These are phyloP conservation scores for Tipula lateralis DNA, from an alignment of 2,888 invertebrate genomes.

Conservation along the genomic window DNA sequence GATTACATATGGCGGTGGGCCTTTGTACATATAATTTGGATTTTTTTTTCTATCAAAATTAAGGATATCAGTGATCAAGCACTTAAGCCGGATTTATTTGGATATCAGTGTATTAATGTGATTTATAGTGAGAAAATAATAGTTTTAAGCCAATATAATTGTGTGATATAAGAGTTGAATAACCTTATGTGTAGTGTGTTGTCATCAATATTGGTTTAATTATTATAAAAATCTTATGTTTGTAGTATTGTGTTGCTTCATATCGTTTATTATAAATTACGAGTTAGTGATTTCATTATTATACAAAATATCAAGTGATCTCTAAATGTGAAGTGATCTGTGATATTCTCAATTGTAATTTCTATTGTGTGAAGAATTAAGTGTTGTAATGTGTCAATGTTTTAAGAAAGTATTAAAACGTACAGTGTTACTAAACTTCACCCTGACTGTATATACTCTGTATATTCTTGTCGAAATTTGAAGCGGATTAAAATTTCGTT, in stretches of 20 bases:
- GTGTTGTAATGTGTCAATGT: too few species aligned
- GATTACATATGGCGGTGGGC: too few species aligned
- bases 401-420: too few species aligned
- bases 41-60: not conserved
- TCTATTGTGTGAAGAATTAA: too few species aligned
- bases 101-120: not conserved
- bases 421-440: too few species aligned
- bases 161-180: not conserved
- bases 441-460: too few species aligned
- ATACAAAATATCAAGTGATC: not conserved
- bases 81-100: not conserved
- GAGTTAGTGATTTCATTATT: not conserved
- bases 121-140: not conserved
- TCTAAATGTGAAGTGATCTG: too few species aligned
- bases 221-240: not conserved
- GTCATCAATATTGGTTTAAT: not conserved
- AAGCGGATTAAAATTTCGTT: too few species aligned
- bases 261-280: not conserved
- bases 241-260: too few species aligned
- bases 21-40: not conserved
- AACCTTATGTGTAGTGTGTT: not conserved
- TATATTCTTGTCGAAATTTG: too few species aligned
- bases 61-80: not conserved
- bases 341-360: too few species aligned
- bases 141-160: not conserved